Conservation (phyloP, 2,888 invertebrate genomes). For the Campoplex capitator region DNA sequence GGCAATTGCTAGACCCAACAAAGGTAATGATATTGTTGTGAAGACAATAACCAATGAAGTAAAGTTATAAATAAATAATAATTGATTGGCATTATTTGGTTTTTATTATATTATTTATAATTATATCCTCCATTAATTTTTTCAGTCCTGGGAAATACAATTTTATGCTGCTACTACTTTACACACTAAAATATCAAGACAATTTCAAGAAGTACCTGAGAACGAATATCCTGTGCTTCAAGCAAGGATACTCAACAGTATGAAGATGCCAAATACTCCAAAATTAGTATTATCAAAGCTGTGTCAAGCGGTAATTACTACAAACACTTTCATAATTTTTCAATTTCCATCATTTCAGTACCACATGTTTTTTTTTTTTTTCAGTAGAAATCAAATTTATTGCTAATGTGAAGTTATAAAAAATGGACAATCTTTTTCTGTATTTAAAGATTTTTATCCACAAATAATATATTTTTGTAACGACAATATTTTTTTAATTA, state of each 20-base stretch:
- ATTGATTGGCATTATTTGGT: conserved; percentile 3
- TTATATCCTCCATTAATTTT: conserved; percentile 64
- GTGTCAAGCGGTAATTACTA: conserved; percentile 90
- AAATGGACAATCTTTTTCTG: no score
- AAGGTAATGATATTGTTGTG: conserved; percentile 86
- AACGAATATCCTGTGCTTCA: conserved; percentile 92
- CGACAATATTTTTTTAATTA: no score
- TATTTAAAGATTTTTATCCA: no score
- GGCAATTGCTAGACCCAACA: conserved; percentile 93
- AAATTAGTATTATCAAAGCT: conserved; percentile 94
- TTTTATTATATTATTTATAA: neutral
- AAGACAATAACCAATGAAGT: neutral
- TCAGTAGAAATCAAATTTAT: no score
- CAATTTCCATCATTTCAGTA: no score
- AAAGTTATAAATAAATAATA: neutral
- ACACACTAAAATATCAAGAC: conserved; percentile 94
- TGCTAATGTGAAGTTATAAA: no score
- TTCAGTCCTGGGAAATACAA: conserved; percentile 94
- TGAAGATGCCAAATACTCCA: conserved; percentile 92
- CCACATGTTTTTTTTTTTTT: no score
- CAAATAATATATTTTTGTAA: no score
- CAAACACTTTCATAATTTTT: no score
- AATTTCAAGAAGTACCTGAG: conserved; percentile 94
- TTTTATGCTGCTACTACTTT: conserved; percentile 97
- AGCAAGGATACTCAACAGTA: conserved; percentile 91